These are phyloP conservation scores for Neodiprion fabricii DNA, from an alignment of 1,140 invertebrate species.

Conservation along the genomic window DNA sequence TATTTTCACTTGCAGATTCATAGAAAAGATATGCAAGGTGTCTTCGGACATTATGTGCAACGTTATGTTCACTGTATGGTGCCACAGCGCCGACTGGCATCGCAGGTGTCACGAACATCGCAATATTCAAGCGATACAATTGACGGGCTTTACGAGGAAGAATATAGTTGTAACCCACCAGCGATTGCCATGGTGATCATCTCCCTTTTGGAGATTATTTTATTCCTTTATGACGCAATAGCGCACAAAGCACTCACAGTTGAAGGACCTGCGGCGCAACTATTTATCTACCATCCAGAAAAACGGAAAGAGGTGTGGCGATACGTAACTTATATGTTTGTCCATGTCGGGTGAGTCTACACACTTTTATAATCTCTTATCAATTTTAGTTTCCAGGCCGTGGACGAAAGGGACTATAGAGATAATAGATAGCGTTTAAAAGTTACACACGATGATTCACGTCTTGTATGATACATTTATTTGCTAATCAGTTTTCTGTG, in stretches of 20 bases:
- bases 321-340: constrained; percentile 95
- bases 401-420: no score
- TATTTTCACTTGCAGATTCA: constrained; percentile 50
- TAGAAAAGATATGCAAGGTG: constrained; percentile 65
- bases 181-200: constrained; percentile 85
- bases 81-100: constrained; percentile 55
- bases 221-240: constrained; percentile 72
- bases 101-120: constrained; percentile 31
- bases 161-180: constrained; percentile 86
- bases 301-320: constrained; percentile 90
- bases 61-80: constrained; percentile 62
- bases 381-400: constrained; percentile 16
- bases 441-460: no score
- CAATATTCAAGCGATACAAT: constrained; percentile 61
- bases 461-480: no score
- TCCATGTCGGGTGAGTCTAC: constrained; percentile 85
- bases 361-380: constrained; percentile 23
- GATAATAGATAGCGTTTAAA: no score
- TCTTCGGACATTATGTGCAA: constrained; percentile 66
- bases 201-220: constrained; percentile 73
- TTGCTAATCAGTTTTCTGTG: no score
- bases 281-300: constrained; percentile 91
- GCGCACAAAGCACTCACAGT: constrained; percentile 47
- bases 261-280: constrained; percentile 74
- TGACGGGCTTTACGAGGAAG: constrained; percentile 83